Conservation (phyloP, 2,797 vertebrate species). For the Leptodactylus fallax region DNA sequence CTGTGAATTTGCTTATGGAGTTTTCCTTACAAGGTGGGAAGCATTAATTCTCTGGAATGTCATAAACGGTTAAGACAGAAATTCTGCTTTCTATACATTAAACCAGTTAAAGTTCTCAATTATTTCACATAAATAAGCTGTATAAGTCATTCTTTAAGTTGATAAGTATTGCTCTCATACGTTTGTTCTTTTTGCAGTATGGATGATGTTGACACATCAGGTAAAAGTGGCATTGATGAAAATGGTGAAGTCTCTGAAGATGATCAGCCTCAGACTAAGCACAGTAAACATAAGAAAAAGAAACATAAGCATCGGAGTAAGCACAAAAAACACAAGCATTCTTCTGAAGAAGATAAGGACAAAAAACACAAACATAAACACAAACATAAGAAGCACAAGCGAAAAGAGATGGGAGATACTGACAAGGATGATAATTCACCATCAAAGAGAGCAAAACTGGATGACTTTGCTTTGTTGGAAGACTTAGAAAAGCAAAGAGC, state of each 20-base stretch:
- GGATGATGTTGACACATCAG: slow-evolving; percentile 87
- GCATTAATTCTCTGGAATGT: not conserved
- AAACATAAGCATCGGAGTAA: slow-evolving; percentile 98
- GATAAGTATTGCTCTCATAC: slow-evolving; percentile 38
- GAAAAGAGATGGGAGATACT: slow-evolving; percentile 82
- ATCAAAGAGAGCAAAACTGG: slow-evolving; percentile 87
- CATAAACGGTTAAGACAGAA: not conserved
- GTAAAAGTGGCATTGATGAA: slow-evolving; percentile 91
- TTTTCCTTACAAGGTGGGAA: too few relatives aligned
- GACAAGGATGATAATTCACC: slow-evolving; percentile 78
- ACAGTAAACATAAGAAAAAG: slow-evolving; percentile 96
- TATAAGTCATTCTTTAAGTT: not conserved
- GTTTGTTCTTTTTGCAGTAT: slow-evolving; percentile 75
- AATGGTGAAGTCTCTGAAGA: slow-evolving; percentile 93
- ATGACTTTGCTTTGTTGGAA: slow-evolving; percentile 93
- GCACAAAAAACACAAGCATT: slow-evolving; percentile 98
- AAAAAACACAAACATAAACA: slow-evolving; percentile 96
- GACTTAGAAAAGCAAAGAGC: slow-evolving; percentile 98
- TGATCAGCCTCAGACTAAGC: slow-evolving; percentile 81
- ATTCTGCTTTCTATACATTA: not conserved
- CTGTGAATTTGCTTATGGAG: too few relatives aligned
- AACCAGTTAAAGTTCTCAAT: not conserved
- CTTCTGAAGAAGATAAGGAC: slow-evolving; percentile 88
- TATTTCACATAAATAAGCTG: not conserved
- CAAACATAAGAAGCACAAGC: slow-evolving; percentile 97